Percentiles rank a stretch among this genome's conserved stretches.
Evolutionary conservation across 64 coral and sea anemone genomes (phyloP).

Genomic region (Dendronephthya gigantea): DNA sequence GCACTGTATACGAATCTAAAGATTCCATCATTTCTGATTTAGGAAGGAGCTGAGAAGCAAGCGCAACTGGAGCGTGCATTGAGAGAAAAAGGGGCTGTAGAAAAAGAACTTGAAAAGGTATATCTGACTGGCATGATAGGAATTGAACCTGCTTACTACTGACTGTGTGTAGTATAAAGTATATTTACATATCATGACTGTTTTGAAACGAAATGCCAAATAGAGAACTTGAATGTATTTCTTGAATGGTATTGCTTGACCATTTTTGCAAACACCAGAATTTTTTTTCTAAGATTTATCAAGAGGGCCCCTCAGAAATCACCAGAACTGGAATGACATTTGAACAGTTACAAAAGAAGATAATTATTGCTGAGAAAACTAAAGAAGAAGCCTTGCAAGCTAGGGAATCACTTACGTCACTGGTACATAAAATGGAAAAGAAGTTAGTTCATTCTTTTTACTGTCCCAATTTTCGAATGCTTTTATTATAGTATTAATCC

Average conservation of each 20-base stretch:
- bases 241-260: neutral
- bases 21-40: neutral
- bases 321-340: constrained; percentile 77
- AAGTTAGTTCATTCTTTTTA: constrained; percentile 46
- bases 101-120: constrained; percentile 89
- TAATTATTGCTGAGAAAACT: constrained; percentile 52
- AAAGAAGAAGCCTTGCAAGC: constrained; percentile 65
- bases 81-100: constrained; percentile 77
- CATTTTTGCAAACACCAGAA: neutral
- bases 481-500: too few relatives aligned
- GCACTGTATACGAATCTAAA: too few relatives aligned
- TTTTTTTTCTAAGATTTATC: constrained; percentile 54
- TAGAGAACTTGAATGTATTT: too few relatives aligned
- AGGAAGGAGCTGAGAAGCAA: constrained; percentile 95
- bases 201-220: too few relatives aligned
- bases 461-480: too few relatives aligned
- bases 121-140: too few relatives aligned
- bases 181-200: neutral
- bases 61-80: constrained; percentile 74
- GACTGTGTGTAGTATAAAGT: too few relatives aligned
- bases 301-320: constrained; percentile 89
- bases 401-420: constrained; percentile 36
- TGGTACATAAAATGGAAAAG: constrained; percentile 54
- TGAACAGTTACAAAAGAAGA: constrained; percentile 68
- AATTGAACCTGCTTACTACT: too few relatives aligned